phyloP scores from a whole-genome alignment of 2,113 vertebrate species.

The Neolamprologus variostigma region DNA sequence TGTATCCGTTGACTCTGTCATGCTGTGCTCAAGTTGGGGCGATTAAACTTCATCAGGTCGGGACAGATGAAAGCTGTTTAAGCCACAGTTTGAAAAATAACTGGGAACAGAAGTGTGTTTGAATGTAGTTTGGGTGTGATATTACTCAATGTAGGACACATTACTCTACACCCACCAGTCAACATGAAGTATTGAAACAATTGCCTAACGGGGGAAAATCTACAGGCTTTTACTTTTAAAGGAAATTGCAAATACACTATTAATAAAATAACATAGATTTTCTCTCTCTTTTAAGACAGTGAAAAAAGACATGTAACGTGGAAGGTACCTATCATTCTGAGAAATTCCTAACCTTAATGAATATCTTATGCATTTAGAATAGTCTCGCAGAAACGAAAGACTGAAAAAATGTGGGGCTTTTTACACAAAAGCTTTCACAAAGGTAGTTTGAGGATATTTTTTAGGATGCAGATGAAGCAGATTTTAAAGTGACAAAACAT shows the following conservation, averaged over 20 bases:
- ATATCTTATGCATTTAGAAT: background rate
- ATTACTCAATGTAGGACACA: constrained; percentile 43
- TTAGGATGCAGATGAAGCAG: background rate
- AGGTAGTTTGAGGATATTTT: background rate
- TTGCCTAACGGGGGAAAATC: background rate
- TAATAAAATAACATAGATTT: constrained; percentile 3
- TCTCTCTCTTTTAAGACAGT: background rate
- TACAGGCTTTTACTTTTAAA: background rate
- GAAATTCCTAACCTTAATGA: background rate
- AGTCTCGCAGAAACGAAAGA: background rate
- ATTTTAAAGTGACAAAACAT: constrained; percentile 8
- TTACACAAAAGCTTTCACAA: background rate
- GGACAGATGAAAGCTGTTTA: constrained; percentile 52
- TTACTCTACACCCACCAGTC: constrained; percentile 8
- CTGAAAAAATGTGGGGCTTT: background rate
- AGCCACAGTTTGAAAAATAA: constrained; percentile 51
- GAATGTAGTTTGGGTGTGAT: constrained; percentile 33
- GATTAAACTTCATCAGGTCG: constrained; percentile 57
- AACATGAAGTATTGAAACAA: constrained; percentile 25
- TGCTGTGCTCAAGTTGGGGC: constrained; percentile 38
- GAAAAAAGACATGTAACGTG: background rate
- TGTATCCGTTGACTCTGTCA: constrained; percentile 53
- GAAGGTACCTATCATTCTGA: background rate
- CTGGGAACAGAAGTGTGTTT: constrained; percentile 34
- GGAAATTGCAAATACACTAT: constrained; percentile 12